Base-by-base conservation (phyloP, 1,140 invertebrate genomes). In the Drosophila punjabiensis region DNA sequence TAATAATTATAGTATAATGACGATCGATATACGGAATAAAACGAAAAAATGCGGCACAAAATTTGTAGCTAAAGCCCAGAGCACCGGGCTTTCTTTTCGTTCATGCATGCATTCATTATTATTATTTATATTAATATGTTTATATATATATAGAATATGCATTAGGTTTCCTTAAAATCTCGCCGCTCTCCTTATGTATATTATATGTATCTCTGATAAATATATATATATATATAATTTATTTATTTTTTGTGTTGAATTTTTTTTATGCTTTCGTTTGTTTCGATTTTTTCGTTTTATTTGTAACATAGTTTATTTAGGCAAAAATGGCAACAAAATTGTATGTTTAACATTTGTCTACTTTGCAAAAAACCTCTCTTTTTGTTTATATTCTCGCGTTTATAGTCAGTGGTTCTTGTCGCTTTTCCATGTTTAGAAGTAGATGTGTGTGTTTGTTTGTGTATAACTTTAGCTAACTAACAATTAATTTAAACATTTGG, bases 321-420 rank as follows among this genome's bases (percentile, higher is more conserved):
- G 91, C 91, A 92, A 92, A 92, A 92, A 92, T 92, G 91, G 91
- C 91, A 92, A 92, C 91, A 92, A 92, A 92, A 92, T 92, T 91
- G 82, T 92, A 92, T 92, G 87, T 89, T 89, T 89, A 90, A 89
- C 86, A 90, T 89, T 90, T 90, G 75, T 90, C 86, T 89, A 90
- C 86, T 80, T 78, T 70, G 61, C 65, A 73, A 88, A 86, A 76
- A 84, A 75, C 81, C 77, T 41, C 28, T 18, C 28, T 5, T 18
- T 3, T 3, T 5, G 47, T 33, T 37, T 24, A 24, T 24, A 24
- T 24, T 45, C 64, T 67, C 45, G 63, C 53, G 62, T 55, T 77
- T 79, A 80, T 80, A 88, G 76, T 88, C 67, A 68, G 73, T 86
- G 70, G 70, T 87, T 86, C 63, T 84, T 82, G 59, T 76, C 78